These are phyloP conservation scores for Eurytoma adleriae DNA, from an alignment of 2,888 invertebrate genomes.

Conservation along the genomic window DNA sequence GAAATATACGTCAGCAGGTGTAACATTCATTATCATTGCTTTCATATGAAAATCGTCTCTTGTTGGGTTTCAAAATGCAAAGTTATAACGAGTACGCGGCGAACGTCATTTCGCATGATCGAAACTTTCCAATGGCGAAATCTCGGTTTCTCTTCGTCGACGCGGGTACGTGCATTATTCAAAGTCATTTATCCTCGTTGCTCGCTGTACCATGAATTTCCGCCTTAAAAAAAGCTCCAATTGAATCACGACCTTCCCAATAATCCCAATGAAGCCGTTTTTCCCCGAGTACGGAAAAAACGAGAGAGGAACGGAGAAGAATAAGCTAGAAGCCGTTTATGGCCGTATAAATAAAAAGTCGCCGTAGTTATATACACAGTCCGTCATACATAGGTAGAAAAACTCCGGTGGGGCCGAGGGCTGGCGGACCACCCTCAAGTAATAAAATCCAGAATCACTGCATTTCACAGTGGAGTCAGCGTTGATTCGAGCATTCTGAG, in stretches of 20 bases:
- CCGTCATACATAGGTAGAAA: slow-evolving; percentile 4
- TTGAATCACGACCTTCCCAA: too few species aligned
- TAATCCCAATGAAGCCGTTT: too few species aligned
- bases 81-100: neutral
- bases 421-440: slow-evolving; percentile 1
- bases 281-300: too few species aligned
- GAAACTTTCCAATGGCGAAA: neutral
- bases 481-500: slow-evolving; percentile 33
- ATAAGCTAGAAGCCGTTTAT: slow-evolving; percentile 5
- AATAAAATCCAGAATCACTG: slow-evolving; percentile 45
- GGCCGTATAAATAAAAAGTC: slow-evolving; percentile 16
- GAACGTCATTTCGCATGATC: slow-evolving; percentile 14
- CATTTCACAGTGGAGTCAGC: slow-evolving; percentile 36
- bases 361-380: slow-evolving; percentile 6
- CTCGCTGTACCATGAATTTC: too few species aligned
- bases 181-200: too few species aligned
- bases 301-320: neutral
- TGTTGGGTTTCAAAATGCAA: slow-evolving; percentile 3
- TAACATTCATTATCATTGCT: neutral
- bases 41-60: slow-evolving; percentile 32
- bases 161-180: too few species aligned
- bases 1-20: neutral
- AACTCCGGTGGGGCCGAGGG: neutral
- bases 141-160: too few species aligned
- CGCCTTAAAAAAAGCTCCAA: too few species aligned